Base-by-base conservation (phyloP, 2,888 invertebrate species). In the Aleiodes alternator region DNA sequence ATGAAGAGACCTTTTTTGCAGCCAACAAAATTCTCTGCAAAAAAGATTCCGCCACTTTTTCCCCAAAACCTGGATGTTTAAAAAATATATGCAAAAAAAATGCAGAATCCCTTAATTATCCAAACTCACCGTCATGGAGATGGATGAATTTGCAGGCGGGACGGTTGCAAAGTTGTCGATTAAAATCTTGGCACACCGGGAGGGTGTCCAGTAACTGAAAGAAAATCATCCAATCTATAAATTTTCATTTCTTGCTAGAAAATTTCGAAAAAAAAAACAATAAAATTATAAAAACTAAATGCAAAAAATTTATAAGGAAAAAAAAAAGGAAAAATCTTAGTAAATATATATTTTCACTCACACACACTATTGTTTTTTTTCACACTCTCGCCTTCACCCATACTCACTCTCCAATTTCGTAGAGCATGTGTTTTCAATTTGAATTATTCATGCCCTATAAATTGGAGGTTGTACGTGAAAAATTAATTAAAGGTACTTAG, bases 101-200 rank as follows among this genome's bases (percentile, higher is more conserved):
- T 23, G 23, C 23, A 2, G 2, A 23, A 2, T 23, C 23, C 23
- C 8, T 29, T n/a, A 48, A 48, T 55, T 43, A 14, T 61, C 38
- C 23, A 69, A 77, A 91, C 93, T 92, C 91, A 97, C 97, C 97
- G 95, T 97, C 96, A 93, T 96, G 95, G 92, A 97, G 95, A 95
- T 97, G 97, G 93, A 97, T 96, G 94, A 97, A 97, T 95, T 96
- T 97, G 96, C 97, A 97, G 94, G 96, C 96, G 92, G 95, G 94
- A 94, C 97, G 95, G 93, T 95, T 95, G 94, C 97, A 97, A 92
- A 96, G 95, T 93, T 97, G 96, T 92, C 96, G 95, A 95, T 97
- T 98, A 98, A 97, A 98, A 98, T 97, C 98, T 96, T 96, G 97
- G 98, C 96, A 98, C 95, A 97, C 97, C 96, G 95, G 98, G 97